Base-by-base conservation (phyloP, 2,888 invertebrate species). In the Plagodis pulveraria region DNA sequence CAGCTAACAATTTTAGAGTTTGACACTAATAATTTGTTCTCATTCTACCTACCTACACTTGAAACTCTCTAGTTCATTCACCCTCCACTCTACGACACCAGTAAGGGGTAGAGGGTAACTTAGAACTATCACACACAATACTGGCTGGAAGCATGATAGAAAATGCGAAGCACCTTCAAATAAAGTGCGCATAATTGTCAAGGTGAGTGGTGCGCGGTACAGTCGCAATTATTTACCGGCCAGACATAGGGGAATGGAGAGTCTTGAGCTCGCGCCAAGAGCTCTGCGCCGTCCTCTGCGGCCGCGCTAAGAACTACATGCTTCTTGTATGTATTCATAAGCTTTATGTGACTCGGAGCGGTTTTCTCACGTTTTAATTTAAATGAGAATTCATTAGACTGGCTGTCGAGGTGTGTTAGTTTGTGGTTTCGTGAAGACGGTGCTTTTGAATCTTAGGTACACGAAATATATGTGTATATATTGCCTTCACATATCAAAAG, bases 131-230 rank as follows among this genome's bases (percentile, higher is more conserved):
- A 43, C 38, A 35, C 33, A 11, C 49, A 64, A 47, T 56, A 35
- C 56, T 40, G 50, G 58, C 33, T 12, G 35, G 4, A 6, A 63
- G 64, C 55, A 62, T 70, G 73, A 71, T 66, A 72, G 66, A 69
- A 69, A 71, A 75, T 63, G 73, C 71, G 72, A 67, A 78, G 80
- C 69, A 73, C 77, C 81, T 81, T 82, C 76, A 81, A 85, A 85
- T 85, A 85, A 88, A 89, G 85, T 86, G 84, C 84, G 82, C 77
- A 78, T 89, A 89, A 90, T 89, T 87, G 89, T 88, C 77, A 82
- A 84, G 85, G 83, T 79, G 81, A 84, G 84, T 83, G 80, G 78
- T 78, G 79, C 75, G 78, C 75, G 78, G 82, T 82, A 81, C 83
- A 78, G 83, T 79, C 77, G 87, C 86, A 89, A 89, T 90, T 89